Evolutionary conservation across 1,140 invertebrate species (phyloP).

Genomic region (Tyrophagus putrescentiae): DNA sequence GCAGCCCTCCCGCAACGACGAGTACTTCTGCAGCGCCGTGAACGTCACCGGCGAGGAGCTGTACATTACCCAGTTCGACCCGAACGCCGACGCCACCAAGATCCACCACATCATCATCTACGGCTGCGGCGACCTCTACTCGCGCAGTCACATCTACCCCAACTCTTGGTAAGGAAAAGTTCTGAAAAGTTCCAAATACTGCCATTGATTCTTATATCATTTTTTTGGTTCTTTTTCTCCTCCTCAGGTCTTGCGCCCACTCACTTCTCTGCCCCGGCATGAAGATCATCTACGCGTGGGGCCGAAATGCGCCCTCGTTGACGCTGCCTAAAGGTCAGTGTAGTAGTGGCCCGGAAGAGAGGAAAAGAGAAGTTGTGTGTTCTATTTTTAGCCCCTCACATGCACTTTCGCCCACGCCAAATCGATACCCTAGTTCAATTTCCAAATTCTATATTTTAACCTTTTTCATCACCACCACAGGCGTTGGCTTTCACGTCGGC

Average conservation of each 20-base stretch:
- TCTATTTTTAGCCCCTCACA: too few species aligned
- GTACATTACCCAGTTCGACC: constrained; percentile 33
- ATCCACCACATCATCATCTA: constrained; percentile 48
- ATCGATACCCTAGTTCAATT: too few species aligned
- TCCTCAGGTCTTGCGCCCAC: constrained; percentile 36
- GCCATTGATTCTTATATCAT: neutral
- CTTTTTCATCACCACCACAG: constrained; percentile 10
- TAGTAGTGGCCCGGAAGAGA: neutral
- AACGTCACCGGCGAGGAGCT: constrained; percentile 30
- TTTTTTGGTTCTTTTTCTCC: too few species aligned
- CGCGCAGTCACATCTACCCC: constrained; percentile 24
- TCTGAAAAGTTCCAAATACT: constrained; percentile 5
- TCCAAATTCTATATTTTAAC: neutral
- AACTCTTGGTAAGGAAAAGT: constrained; percentile 13
- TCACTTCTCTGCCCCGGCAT: constrained; percentile 32
- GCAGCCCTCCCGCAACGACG: neutral
- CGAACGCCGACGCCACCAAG: constrained; percentile 32
- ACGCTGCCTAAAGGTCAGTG: constrained; percentile 29
- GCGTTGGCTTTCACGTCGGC: constrained; percentile 44
- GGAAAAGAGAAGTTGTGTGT: too few species aligned
- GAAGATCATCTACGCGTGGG: constrained; percentile 48
- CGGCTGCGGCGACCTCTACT: constrained; percentile 40
- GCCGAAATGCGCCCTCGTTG: constrained; percentile 45
- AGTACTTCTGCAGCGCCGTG: constrained; percentile 29
- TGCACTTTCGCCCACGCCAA: too few species aligned